Evolutionary conservation across 1,140 invertebrate genomes (phyloP), one percentile per base, ranked within the genome.

Genomic region (Plutomurus gul): DNA sequence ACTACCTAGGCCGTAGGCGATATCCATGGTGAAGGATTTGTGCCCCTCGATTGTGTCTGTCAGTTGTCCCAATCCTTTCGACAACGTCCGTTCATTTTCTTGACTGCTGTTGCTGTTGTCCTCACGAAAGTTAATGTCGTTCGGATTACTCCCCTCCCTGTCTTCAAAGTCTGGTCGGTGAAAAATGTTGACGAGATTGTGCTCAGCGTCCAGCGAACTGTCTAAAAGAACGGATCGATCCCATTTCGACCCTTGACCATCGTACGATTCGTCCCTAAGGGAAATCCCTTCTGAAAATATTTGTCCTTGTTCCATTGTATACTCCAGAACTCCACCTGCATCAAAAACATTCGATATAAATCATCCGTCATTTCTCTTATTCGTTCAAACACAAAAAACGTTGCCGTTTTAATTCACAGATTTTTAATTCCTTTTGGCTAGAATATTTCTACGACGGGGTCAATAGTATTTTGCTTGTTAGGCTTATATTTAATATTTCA

Each of bases 181-280:
- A 33, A 81, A 81, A 22, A 81, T 74, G 25, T 74, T 81, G 33
- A 81, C 75, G 11, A 46, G 8, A 27, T 81, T 81, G 10, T 74
- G 27, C 6, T 40, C 33, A 1, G 39, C 18, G 36, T 46, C 76
- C 0, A 8, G 5, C 10, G 33, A 18, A 11, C 22, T 49, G 0
- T 76, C 74, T 13, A 60, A 18, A 1, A 72, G 11, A 5, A 73
- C 74, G 16, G 27, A 51, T 60, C 80, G 75, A 56, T 83, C 73
- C 78, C 80, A 83, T 60, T 90, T 85, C 51, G 86, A 83, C 81
- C 86, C 86, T 43, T 85, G 85, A 22, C 93, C 93, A 85, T 95
- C 93, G 86, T 94, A 95, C 5, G 90, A 91, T 71, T 88, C 89
- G 86, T 95, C 93, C 81, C 88, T 89, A 22, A 94, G 88, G 79